Base-by-base conservation (phyloP, 2,113 vertebrate genomes). In the Empidonax traillii region DNA sequence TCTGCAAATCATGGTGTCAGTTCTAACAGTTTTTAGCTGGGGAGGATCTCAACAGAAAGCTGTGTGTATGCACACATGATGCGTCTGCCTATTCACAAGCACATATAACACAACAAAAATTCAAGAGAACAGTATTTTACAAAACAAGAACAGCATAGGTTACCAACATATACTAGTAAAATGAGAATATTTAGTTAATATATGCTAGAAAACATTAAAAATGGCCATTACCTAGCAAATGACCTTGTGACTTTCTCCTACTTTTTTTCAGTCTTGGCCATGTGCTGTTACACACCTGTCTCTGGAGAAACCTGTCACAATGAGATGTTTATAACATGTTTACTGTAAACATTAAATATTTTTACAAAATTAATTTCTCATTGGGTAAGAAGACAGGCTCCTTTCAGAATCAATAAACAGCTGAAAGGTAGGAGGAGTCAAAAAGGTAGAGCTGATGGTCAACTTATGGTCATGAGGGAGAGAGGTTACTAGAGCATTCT, bases 401-500 rank as follows among this genome's bases (percentile, higher is more conserved):
- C 20, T 43, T 69, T 73, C 46, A 51, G 65, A 53, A 71, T 47
- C 31, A 61, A 37, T 77, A 68, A 68, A 47, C 30, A 87, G 39
- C 51, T 67, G 74, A 89, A 75, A 90, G 17, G 44, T 7, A 58
- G 37, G n/a, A 88, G 21, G 16, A 76, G 37, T 61, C 28, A 51
- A 66, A 79, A 22, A 68, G 30, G 30, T 35, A 67, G 49, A 94
- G 68, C 46, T 83, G 39, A 27, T 51, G 25, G 49, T 28, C 59
- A 68, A 3, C 6, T 59, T 6, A 41, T 8, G 28, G 76, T 43
- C 1, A 1, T 12, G 37, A 27, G 6, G 0, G 3, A 51, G n/a
- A 74, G 25, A 46, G 22, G 14, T 49, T 58, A 61, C 16, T 31
- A 23, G 8, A 23, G 25, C 0, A 0, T 43, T 30, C 8, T 52